phyloP scores from a whole-genome alignment of 2,113 vertebrate genomes.

The Saccopteryx leptura region DNA sequence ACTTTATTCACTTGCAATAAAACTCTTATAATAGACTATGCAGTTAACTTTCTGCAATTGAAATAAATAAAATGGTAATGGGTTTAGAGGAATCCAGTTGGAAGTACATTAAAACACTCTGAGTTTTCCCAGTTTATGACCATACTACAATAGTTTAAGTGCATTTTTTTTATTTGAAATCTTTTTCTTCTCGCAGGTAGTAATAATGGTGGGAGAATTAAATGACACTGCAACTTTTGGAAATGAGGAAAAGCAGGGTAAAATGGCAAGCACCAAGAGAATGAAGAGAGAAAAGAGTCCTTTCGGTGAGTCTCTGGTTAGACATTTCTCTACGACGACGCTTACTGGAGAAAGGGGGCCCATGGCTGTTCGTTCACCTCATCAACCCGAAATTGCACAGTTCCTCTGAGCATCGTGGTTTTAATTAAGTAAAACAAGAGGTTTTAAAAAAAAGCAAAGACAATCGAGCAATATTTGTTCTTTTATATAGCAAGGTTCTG shows the following conservation, averaged over 20 bases:
- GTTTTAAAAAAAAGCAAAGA: not conserved
- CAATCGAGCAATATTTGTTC: conserved; percentile 45
- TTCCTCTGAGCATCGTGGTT: not conserved
- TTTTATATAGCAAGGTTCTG: conserved; percentile 2
- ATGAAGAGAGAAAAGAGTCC: conserved; percentile 13
- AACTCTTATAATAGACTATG: not conserved
- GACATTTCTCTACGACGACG: not conserved
- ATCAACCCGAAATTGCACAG: not conserved
- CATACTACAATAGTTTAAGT: not conserved
- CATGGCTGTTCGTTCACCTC: not conserved
- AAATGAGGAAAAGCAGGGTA: conserved; percentile 65
- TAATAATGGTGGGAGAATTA: conserved; percentile 76
- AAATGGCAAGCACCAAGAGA: not conserved
- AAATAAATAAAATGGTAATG: conserved; percentile 32
- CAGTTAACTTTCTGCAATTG: conserved; percentile 57
- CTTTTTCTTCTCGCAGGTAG: conserved; percentile 56
- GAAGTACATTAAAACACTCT: conserved; percentile 44
- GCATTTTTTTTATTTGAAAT: conserved; percentile 35
- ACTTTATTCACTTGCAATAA: conserved; percentile 60
- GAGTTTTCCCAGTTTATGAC: conserved; percentile 6
- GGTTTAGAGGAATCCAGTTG: conserved; percentile 25
- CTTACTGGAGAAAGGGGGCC: not conserved
- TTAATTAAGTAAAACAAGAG: conserved; percentile 7
- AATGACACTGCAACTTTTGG: conserved; percentile 69
- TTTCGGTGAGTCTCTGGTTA: conserved; percentile 62